A percentile compares a stretch with the other conserved stretches of the same genome.
Conservation (phyloP, 2,113 vertebrate genomes). For the Nematolebias whitei region DNA sequence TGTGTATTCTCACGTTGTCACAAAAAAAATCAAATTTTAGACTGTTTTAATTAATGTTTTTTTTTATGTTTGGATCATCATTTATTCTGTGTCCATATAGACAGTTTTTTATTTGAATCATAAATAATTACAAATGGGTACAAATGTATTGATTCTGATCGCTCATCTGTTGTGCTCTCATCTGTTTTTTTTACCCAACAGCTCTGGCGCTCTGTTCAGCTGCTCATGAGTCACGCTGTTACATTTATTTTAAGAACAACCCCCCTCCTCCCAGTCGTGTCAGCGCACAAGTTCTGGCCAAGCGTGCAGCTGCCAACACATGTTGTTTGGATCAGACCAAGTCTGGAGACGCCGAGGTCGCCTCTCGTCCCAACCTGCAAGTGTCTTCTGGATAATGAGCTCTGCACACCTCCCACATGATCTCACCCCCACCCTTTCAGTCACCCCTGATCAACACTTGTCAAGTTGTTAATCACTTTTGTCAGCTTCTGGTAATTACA, state of each 20-base stretch:
- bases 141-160: background rate
- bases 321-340: conserved; percentile 23
- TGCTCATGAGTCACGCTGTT: conserved; percentile 45
- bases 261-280: conserved; percentile 5
- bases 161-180: background rate
- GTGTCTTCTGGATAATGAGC: conserved; percentile 51
- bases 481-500: conserved; percentile 67
- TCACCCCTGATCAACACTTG: conserved; percentile 66
- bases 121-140: background rate
- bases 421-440: conserved; percentile 34
- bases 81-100: too few relatives aligned
- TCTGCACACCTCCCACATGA: conserved; percentile 30
- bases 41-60: background rate
- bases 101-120: too few relatives aligned
- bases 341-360: conserved; percentile 24
- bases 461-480: conserved; percentile 65
- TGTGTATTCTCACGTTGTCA: too few relatives aligned
- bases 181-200: conserved; percentile 2
- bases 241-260: conserved; percentile 28
- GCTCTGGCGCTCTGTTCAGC: conserved; percentile 9
- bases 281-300: conserved; percentile 2
- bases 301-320: conserved; percentile 36
- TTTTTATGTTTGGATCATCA: too few relatives aligned
- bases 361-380: conserved; percentile 34
- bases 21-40: background rate